Evolutionary conservation across 2,113 vertebrate genomes (phyloP), one percentile per base, ranked within the genome.

Genomic region (Chrysochloris asiatica): DNA sequence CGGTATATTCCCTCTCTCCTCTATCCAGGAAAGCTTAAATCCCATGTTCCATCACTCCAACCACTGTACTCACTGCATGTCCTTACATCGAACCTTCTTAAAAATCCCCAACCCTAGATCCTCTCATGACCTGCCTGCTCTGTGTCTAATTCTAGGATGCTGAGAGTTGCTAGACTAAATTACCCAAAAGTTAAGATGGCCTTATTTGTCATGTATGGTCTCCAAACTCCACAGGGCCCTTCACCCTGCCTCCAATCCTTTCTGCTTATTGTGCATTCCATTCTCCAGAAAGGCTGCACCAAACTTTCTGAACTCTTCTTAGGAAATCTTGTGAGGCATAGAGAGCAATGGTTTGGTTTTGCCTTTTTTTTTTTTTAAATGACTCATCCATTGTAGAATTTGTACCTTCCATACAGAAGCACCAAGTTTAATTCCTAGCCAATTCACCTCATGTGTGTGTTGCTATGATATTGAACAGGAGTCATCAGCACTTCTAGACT

Each of bases 51-150:
- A n/a, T 12, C 17, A 21, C 45, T 43, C 52, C 14, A 61, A 4
- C 4, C 19, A 21, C 3, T 12, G 6, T 19, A 41, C 14, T 30
- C 8, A 26, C 1, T 16, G n/a, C 21, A 61, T 2, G 0, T 56
- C 38, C 41, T 33, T 28, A 73, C 3, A 63, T 22, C 11, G 30
- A 26, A 45, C 30, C 16, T 82, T 54, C 59, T 14, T 21, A 54
- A 38, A n/a, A 90, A 78, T 41, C 1, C 54, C 33, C 5, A 61
- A 61, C 2, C 21, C 50, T 41, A 63, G 52, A 4, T 21, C 24
- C 14, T 63, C 81, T 72, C 16, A 43, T 5, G 30, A 33, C 43
- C 43, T 69, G 30, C 2, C 16, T 86, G 59, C 63, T 63, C 56
- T 80, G 10, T 19, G 36, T 38, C 63, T 72, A 73, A 30, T 59